Conservation (phyloP, 2,888 invertebrate genomes). For the Notodonta dromedarius region DNA sequence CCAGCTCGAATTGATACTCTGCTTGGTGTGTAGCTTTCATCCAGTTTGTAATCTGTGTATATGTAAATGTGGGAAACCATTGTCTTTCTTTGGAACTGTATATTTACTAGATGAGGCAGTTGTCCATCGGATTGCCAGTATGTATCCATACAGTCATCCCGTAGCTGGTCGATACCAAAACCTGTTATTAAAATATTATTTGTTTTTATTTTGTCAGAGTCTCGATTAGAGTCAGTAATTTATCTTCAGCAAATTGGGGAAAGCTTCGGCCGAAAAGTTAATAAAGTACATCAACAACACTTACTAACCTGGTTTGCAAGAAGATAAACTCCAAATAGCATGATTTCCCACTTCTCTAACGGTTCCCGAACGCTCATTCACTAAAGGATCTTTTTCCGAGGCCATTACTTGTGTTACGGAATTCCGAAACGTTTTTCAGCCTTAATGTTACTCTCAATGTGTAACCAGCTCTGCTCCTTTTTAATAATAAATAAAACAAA, state of each 20-base stretch:
- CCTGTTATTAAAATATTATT: conserved; percentile 81
- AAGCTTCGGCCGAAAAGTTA: neutral
- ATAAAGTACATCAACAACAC: neutral
- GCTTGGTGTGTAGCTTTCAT: conserved; percentile 99
- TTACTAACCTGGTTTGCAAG: conserved; percentile 95
- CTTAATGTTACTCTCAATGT: neutral
- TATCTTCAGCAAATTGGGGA: no score
- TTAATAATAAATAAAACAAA: no score
- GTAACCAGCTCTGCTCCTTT: no score
- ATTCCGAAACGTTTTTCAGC: neutral
- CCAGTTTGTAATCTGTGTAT: conserved; percentile 98
- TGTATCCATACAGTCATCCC: conserved; percentile 98
- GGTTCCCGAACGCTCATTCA: conserved; percentile 77
- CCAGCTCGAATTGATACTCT: conserved; percentile 96
- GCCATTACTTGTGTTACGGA: conserved; percentile 46
- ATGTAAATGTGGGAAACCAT: conserved; percentile 98
- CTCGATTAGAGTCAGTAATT: no score
- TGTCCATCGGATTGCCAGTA: conserved; percentile 99
- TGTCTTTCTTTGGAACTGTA: conserved; percentile 97
- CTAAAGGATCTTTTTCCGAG: conserved; percentile 76
- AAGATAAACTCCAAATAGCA: conserved; percentile 99
- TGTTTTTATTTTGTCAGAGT: no score
- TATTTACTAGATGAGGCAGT: conserved; percentile 98
- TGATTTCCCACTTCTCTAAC: conserved; percentile 93
- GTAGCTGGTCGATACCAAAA: conserved; percentile 98